phyloP scores from a whole-genome alignment of 2,797 vertebrate species.

The Hylomyscus alleni region DNA sequence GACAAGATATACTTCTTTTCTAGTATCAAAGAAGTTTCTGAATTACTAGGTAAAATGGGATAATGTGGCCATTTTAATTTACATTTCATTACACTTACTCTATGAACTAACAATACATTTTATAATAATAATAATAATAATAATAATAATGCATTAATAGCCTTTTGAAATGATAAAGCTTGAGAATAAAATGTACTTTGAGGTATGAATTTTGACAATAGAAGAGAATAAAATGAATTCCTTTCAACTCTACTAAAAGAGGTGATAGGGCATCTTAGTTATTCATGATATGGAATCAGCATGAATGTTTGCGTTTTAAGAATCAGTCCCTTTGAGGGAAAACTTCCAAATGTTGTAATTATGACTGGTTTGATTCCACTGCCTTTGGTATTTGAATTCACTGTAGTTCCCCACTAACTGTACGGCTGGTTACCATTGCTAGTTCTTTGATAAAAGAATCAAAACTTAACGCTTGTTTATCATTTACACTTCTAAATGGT shows the following conservation, averaged over 20 bases:
- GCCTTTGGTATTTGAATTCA: slow-evolving; percentile 16
- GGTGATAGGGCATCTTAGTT: background rate
- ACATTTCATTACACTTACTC: slow-evolving; percentile 56
- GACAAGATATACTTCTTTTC: slow-evolving; percentile 46
- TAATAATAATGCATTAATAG: too few relatives aligned
- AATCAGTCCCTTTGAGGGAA: background rate
- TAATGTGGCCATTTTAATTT: slow-evolving; percentile 54
- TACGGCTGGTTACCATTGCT: slow-evolving; percentile 33
- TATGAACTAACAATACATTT: slow-evolving; percentile 7
- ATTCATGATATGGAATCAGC: background rate
- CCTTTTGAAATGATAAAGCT: slow-evolving; percentile 43
- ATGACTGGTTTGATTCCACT: background rate
- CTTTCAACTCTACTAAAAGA: background rate
- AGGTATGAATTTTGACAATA: slow-evolving; percentile 55
- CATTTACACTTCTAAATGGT: slow-evolving; percentile 44
- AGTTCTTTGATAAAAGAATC: background rate
- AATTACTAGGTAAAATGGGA: slow-evolving; percentile 56
- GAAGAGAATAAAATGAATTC: slow-evolving; percentile 59
- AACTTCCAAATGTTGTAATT: background rate
- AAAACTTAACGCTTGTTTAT: slow-evolving; percentile 17
- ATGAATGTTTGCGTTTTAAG: slow-evolving; percentile 48
- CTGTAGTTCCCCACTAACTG: background rate
- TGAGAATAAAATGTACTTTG: slow-evolving; percentile 58
- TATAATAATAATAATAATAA: slow-evolving; percentile 48
- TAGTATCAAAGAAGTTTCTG: slow-evolving; percentile 55